Base-by-base conservation (phyloP, 2,888 invertebrate species). In the Lumbricus terrestris region DNA sequence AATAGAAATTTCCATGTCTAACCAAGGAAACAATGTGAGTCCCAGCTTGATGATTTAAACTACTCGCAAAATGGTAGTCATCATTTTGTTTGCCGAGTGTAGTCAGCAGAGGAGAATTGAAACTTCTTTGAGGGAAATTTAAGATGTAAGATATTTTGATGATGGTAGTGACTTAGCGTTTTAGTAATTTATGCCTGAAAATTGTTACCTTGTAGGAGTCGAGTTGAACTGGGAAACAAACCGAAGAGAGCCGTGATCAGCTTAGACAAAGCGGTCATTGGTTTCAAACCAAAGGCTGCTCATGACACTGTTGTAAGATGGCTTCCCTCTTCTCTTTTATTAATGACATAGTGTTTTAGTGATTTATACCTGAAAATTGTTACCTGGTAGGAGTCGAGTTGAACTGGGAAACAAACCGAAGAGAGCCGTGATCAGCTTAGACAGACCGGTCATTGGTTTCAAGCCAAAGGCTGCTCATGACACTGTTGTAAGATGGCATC, bases 381-480 rank as follows among this genome's bases (percentile, higher is more conserved):
- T 69, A n/a, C 69, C n/a, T 83, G 90, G 20, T 92, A 94, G 94
- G 90, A 91, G 91, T 69, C 93, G 94, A 88, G 91, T 93, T 88
- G 94, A 94, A 89, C 90, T 92, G 94, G 92, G 92, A 11, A 97
- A 97, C 5, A 96, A 97, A 94, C 99, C 99, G 2, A 96, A 96
- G 90, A 96, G 98, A 92, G 96, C 97, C 95, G 97, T 98, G 33
- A 97, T 97, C 94, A 97, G 97, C 92, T 95, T 99, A 88, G 97
- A 98, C 92, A 96, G 97, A 94, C 97, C 97, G 93, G 98, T 98
- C 0, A 97, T 97, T 92, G 97, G 97, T 94, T 99, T 97, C 94
- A 99, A 98, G 95, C 99, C 99, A 20, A 97, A 98, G 16, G 97
- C 98, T 89, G 97, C 98, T 95, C 98, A 98, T 94, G 97, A 97